These are phyloP conservation scores for Dione juno DNA, from an alignment of 2,888 invertebrate genomes.

Conservation along the genomic window DNA sequence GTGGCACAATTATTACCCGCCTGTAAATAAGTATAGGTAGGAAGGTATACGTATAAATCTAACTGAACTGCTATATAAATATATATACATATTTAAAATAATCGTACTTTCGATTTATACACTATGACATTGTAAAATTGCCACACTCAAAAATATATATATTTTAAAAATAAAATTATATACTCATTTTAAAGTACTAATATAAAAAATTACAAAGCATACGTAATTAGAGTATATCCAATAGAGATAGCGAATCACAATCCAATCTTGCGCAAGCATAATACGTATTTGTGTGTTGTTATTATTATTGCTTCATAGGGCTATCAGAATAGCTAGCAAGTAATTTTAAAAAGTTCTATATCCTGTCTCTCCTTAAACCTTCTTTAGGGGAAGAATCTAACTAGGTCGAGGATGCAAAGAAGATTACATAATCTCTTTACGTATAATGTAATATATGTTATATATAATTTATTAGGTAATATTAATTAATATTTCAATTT, in stretches of 20 bases:
- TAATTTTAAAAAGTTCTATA: background rate
- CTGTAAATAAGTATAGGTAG: constrained; percentile 18
- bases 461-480: no score
- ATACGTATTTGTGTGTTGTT: constrained; percentile 69
- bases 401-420: no score
- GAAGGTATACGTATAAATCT: background rate
- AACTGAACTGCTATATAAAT: no score
- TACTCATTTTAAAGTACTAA: background rate
- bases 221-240: constrained; percentile 44
- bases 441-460: no score
- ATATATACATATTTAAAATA: background rate
- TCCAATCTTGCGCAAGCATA: constrained; percentile 57
- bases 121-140: background rate
- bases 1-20: constrained; percentile 30
- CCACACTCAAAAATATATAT: no score
- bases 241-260: constrained; percentile 52
- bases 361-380: background rate
- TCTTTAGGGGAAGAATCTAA: no score
- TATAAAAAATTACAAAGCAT: constrained; percentile 39
- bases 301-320: constrained; percentile 38
- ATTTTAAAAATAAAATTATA: no score
- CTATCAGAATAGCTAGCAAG: background rate
- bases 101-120: background rate
- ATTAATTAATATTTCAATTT: no score
- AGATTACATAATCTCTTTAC: no score